Conservation (phyloP, 2,888 invertebrate genomes). For the Dolomedes plantarius region DNA sequence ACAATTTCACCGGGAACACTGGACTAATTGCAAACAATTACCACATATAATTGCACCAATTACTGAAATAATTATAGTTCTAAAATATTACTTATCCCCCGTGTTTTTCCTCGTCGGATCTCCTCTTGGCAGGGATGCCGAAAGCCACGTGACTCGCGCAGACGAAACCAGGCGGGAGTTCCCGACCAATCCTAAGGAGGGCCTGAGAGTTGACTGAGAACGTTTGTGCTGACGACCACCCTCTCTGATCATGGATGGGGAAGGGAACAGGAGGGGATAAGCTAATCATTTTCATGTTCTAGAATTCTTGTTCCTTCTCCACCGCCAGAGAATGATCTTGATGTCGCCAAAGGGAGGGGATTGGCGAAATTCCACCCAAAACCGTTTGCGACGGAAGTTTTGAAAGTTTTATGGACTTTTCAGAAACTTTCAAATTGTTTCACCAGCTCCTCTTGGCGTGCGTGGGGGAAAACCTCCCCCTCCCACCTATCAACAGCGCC, state of each 20-base stretch:
- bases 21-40: not conserved
- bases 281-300: slow-evolving; percentile 68
- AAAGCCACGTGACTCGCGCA: slow-evolving; percentile 35
- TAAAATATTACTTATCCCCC: slow-evolving; percentile 47
- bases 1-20: not conserved
- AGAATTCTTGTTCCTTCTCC: slow-evolving; percentile 37
- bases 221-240: slow-evolving; percentile 60
- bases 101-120: slow-evolving; percentile 42
- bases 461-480: too few relatives aligned
- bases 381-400: too few relatives aligned
- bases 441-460: too few relatives aligned
- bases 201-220: slow-evolving; percentile 47
- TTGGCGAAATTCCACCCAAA: slow-evolving; percentile 24
- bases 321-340: slow-evolving; percentile 32
- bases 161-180: slow-evolving; percentile 37
- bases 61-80: not conserved
- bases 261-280: slow-evolving; percentile 24
- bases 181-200: slow-evolving; percentile 54
- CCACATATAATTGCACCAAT: not conserved
- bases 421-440: too few relatives aligned
- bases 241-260: slow-evolving; percentile 52
- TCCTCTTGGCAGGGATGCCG: slow-evolving; percentile 10
- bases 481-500: too few relatives aligned
- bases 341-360: slow-evolving; percentile 29
- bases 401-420: too few relatives aligned